These are phyloP conservation scores for Xylota segnis DNA, from an alignment of 2,888 invertebrate species.

Conservation along the genomic window DNA sequence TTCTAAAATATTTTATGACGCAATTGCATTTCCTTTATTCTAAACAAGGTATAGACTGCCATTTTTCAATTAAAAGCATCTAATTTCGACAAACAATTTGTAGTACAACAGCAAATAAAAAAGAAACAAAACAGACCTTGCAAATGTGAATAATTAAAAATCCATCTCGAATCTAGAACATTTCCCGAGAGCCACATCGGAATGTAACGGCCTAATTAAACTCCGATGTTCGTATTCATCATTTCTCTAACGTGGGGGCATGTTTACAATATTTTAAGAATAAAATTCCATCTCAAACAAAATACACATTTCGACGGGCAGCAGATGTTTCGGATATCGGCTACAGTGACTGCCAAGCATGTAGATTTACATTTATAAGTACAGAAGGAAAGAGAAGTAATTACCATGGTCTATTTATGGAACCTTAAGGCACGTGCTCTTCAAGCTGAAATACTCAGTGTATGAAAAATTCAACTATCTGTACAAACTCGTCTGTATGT, in stretches of 20 bases:
- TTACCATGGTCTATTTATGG: slow-evolving; percentile 64
- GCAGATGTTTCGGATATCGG: slow-evolving; percentile 50
- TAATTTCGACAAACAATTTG: slow-evolving; percentile 3
- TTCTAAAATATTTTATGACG: too few relatives aligned
- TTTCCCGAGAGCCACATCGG: slow-evolving; percentile 9
- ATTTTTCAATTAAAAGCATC: not conserved
- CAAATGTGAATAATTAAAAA: slow-evolving; percentile 15
- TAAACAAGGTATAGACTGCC: too few relatives aligned
- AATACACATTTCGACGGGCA: slow-evolving; percentile 22
- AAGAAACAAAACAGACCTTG: not conserved
- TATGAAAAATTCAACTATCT: slow-evolving; percentile 2
- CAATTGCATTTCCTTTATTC: too few relatives aligned
- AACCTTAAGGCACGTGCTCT: slow-evolving; percentile 58
- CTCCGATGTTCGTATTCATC: slow-evolving; percentile 21
- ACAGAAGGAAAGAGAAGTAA: slow-evolving; percentile 48
- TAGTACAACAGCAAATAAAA: not conserved
- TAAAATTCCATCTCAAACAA: slow-evolving; percentile 37
- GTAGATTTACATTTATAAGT: slow-evolving; percentile 24
- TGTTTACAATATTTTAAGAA: slow-evolving; percentile 41
- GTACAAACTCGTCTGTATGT: not conserved
- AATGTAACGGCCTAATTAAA: slow-evolving; percentile 54
- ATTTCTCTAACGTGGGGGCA: slow-evolving; percentile 18
- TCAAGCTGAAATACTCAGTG: slow-evolving; percentile 11
- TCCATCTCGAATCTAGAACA: slow-evolving; percentile 23
- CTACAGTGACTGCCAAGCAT: slow-evolving; percentile 20